Base-by-base conservation (phyloP, 2,797 vertebrate genomes). In the Salarias fasciatus region DNA sequence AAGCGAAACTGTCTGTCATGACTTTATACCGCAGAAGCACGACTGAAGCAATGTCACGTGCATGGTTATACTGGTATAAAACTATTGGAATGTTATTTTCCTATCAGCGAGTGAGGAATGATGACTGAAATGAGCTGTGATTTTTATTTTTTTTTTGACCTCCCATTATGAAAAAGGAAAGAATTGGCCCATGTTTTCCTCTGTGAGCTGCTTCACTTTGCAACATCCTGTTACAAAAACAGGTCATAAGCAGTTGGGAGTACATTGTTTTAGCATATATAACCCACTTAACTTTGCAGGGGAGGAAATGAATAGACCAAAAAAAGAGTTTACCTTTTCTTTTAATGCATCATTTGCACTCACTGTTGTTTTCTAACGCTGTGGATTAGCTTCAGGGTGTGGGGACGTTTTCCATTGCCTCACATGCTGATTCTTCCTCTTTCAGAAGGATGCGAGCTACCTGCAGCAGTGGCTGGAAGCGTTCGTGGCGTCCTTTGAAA, bases 391-490 rank as follows among this genome's bases (percentile, higher is more conserved):
- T 63, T 36, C 8, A 6, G 42, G 36, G 11, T 14, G 0, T 36
- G 6, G 50, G 44, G 30, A n/a, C 12, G 6, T 30, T 31, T 41
- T 18, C 36, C 9, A 4, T 40, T 44, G 7, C 11, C 43, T 79
- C 63, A 65, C 41, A 28, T 51, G 46, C 24, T 2, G 24, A 33
- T 56, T 56, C 61, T 58, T 74, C 35, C 11, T 41, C 33, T 61
- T 80, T 54, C 93, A 98, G 97, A 98, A 95, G 92, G 96, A 98
- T 86, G 93, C 94, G 69, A 84, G 79, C 12, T 97, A 96, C 87
- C 91, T 97, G 89, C 95, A 97, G 82, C 95, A 96, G 82, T 98
- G 95, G 96, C 89, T 99, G 75, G 95, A 97, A 80, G 92, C 92
- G 0, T 98, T 98, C 0, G 97, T 98, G 82, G 81, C 84, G 0